Percentiles rank a stretch among this genome's conserved stretches.
phyloP scores from a whole-genome alignment of 2,113 vertebrate species.

The Micronisus gabar region DNA sequence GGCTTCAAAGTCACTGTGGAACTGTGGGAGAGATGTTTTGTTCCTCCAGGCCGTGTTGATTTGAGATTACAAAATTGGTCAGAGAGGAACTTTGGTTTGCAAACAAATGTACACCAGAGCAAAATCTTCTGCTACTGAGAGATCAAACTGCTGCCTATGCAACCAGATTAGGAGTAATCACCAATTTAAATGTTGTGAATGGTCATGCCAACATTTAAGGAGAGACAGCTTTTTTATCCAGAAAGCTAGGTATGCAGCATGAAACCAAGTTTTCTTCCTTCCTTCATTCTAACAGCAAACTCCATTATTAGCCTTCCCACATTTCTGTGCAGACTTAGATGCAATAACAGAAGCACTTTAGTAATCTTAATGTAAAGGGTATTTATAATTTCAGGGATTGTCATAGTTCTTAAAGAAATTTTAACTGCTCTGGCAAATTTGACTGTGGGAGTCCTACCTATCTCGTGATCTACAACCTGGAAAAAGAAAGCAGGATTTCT shows the following conservation, averaged over 20 bases:
- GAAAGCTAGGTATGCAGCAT: not conserved
- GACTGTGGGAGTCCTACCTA: not conserved
- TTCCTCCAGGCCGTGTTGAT: not conserved
- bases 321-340: not conserved
- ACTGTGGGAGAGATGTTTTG: not conserved
- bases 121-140: not conserved
- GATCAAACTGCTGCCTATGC: not conserved
- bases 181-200: not conserved
- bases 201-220: not conserved
- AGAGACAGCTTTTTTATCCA: not conserved
- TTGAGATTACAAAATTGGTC: not conserved
- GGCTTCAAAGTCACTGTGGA: not conserved
- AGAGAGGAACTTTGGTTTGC: not conserved
- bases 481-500: not conserved
- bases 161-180: not conserved
- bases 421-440: not conserved
- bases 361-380: not conserved
- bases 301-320: not conserved
- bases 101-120: not conserved
- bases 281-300: not conserved
- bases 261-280: not conserved
- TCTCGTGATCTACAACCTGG: not conserved
- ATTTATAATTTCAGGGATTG: not conserved
- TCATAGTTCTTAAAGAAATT: not conserved
- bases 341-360: not conserved